A percentile compares a stretch with the other conserved stretches of the same genome.
Evolutionary conservation across 2,797 vertebrate species (phyloP).

Genomic region (Okamejei kenojei): DNA sequence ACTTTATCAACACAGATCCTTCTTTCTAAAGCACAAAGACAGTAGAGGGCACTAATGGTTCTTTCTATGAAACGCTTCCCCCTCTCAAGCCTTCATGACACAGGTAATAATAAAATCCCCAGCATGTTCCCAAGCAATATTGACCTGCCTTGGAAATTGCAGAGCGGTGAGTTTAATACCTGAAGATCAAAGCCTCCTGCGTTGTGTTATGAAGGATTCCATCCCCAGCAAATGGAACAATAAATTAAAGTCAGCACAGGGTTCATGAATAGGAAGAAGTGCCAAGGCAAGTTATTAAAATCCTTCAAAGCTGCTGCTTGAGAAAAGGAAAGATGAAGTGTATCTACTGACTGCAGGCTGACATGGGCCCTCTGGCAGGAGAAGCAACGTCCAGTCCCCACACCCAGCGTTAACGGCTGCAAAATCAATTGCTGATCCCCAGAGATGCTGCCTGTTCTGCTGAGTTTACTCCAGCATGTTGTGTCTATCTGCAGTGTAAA

Average conservation of each 20-base stretch:
- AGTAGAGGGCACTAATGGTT: constrained; percentile 2
- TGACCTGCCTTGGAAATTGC: neutral
- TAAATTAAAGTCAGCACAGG: neutral
- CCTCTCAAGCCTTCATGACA: neutral
- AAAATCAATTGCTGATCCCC: too few relatives aligned
- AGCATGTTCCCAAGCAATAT: neutral
- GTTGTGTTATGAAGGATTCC: constrained; percentile 1
- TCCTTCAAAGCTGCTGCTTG: neutral
- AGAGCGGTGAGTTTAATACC: neutral
- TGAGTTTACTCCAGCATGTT: too few relatives aligned
- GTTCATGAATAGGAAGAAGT: neutral
- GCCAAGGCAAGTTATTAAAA: neutral
- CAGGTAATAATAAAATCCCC: neutral
- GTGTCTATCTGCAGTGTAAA: too few relatives aligned
- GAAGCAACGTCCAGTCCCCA: neutral
- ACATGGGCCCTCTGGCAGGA: neutral
- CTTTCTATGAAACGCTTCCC: neutral
- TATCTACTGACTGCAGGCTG: neutral
- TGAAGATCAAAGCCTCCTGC: constrained; percentile 7
- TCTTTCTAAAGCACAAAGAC: neutral
- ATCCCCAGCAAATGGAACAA: neutral
- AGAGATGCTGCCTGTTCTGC: too few relatives aligned
- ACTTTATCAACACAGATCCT: too few relatives aligned
- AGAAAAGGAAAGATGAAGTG: neutral
- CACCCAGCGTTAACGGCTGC: neutral